Evolutionary conservation across 2,113 vertebrate genomes (phyloP).

Genomic region (Nyctereutes procyonoides): DNA sequence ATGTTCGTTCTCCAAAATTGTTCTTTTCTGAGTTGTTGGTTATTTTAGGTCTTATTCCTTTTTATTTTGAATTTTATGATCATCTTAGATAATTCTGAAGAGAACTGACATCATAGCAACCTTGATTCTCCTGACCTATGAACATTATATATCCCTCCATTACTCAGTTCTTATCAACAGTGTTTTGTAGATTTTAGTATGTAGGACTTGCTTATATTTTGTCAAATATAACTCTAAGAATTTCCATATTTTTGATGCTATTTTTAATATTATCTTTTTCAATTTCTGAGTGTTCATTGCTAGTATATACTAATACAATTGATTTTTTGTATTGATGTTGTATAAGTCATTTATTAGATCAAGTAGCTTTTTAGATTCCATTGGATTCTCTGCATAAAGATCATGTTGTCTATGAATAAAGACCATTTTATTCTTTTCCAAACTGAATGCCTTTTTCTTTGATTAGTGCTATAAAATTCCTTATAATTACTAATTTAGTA

Average conservation of each 20-base stretch:
- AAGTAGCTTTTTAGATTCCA: not conserved
- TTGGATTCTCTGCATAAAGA: not conserved
- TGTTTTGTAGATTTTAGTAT: not conserved
- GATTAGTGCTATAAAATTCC: not conserved
- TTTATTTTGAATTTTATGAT: not conserved
- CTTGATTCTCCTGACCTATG: not conserved
- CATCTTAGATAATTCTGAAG: not conserved
- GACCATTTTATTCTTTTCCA: not conserved
- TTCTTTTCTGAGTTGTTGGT: not conserved
- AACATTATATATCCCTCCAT: not conserved
- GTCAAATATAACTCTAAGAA: constrained; percentile 5
- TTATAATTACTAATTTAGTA: not conserved
- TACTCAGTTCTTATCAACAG: not conserved
- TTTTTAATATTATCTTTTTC: not conserved
- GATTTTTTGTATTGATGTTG: not conserved
- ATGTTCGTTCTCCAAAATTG: not conserved
- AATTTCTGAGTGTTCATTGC: not conserved
- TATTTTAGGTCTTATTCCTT: not conserved
- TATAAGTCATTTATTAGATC: constrained; percentile 14
- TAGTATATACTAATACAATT: not conserved
- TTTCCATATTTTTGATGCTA: not conserved
- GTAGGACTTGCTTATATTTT: not conserved
- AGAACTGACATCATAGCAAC: not conserved
- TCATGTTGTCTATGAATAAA: not conserved
- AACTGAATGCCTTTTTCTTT: not conserved